Evolutionary conservation across 2,888 invertebrate genomes (phyloP), one percentile per base, ranked within the genome.

Genomic region (Cryptocephalus primarius): DNA sequence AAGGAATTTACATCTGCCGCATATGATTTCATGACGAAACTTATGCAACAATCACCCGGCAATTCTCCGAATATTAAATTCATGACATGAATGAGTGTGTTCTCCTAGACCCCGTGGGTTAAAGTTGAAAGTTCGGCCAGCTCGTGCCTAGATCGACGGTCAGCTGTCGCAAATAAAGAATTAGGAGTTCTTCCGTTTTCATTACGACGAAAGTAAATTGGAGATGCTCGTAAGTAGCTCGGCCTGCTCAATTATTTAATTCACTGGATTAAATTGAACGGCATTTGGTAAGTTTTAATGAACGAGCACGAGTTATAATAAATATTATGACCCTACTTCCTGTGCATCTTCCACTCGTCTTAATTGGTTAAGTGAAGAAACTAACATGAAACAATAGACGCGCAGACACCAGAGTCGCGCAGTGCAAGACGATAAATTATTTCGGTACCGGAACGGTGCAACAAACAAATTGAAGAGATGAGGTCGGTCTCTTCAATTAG

Each of bases 291-390:
- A 60, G 59, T 64, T 62, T 63, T 63, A 64, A 64, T 62, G 63
- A 59, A 62, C 57, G 59, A 64, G 66, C 67, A 68, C 67, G 67
- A 66, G 67, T 67, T 64, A 62, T 60, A 63, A 66, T 67, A 66
- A 67, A 68, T 66, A 67, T 67, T 66, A 64, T 68, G 67, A 68
- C 67, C 67, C 65, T 60, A 64, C 65, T 68, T 68, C 67, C 67
- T 66, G 59, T 64, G 54, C 55, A 53, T 48, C 57, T 52, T 53
- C 54, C 57, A 58, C 55, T 57, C 48, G 47, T 50, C 57, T 60
- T 60, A 61, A 62, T 62, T 62, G 60, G 57, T 58, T 60, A 60
- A 62, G 62, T 62, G 60, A 60, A 56, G 56, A 56, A 57, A 55
- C 56, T 51, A 54, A 49, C 51, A 52, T 56, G 55, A 50, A 55